phyloP scores from a whole-genome alignment of 2,888 invertebrate species.

The Elmis aenea region DNA sequence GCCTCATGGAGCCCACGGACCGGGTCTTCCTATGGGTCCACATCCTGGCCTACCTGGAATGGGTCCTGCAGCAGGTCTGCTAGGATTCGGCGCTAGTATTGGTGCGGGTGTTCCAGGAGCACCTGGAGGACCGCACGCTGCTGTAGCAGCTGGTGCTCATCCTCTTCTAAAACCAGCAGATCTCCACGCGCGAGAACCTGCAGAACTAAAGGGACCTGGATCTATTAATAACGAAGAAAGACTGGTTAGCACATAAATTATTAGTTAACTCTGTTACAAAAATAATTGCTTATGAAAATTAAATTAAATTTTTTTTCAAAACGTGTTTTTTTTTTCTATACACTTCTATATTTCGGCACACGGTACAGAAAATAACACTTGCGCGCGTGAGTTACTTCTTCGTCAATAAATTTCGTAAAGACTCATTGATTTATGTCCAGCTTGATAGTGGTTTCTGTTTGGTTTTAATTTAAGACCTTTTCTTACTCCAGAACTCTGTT shows the following conservation, averaged over 20 bases:
- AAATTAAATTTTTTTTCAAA: too few relatives aligned
- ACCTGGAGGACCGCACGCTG: slow-evolving; percentile 36
- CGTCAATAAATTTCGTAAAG: too few relatives aligned
- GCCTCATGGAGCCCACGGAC: slow-evolving; percentile 45
- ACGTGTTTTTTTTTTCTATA: too few relatives aligned
- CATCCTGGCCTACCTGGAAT: slow-evolving; percentile 44
- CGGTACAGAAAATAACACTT: too few relatives aligned
- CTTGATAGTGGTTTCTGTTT: too few relatives aligned
- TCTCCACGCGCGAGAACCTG: slow-evolving; percentile 37
- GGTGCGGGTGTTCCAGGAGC: slow-evolving; percentile 32
- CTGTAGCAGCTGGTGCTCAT: slow-evolving; percentile 37
- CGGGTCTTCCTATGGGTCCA: slow-evolving; percentile 43
- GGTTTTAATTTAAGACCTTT: too few relatives aligned
- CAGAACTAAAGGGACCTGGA: slow-evolving; percentile 40
- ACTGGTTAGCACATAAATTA: slow-evolving; percentile 41
- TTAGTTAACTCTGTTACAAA: slow-evolving; percentile 1
- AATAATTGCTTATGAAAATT: background rate
- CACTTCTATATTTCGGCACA: too few relatives aligned
- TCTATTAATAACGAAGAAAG: slow-evolving; percentile 45
- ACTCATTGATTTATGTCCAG: too few relatives aligned
- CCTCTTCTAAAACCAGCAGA: slow-evolving; percentile 44
- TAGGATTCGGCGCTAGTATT: slow-evolving; percentile 38
- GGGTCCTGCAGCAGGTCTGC: slow-evolving; percentile 39
- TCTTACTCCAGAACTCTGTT: slow-evolving; percentile 86
- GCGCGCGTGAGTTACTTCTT: too few relatives aligned